Conservation (phyloP, 2,797 vertebrate species). For the Hemibagrus guttatus region DNA sequence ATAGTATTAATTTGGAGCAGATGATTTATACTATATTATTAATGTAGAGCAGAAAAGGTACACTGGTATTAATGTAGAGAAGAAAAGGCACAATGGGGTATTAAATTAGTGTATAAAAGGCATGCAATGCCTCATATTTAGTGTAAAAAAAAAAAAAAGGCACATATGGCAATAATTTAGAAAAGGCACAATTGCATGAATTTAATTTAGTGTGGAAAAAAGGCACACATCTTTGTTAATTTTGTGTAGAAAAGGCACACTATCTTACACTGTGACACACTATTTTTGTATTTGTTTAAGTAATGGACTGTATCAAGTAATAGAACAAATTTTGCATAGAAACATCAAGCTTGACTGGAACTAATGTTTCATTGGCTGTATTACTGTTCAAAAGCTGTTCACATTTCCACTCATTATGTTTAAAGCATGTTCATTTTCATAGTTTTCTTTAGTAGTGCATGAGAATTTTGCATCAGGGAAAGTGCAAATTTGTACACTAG, state of each 20-base stretch:
- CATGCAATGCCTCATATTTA: not conserved
- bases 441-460: not conserved
- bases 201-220: not conserved
- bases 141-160: not conserved
- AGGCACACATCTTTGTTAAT: no score
- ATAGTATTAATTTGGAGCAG: not conserved
- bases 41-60: not conserved
- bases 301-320: not conserved
- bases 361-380: not conserved
- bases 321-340: not conserved
- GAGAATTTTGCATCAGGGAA: not conserved
- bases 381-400: not conserved
- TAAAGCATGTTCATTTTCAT: not conserved
- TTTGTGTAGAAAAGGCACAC: not conserved
- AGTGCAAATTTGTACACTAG: not conserved
- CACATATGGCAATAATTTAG: not conserved
- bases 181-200: not conserved
- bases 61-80: not conserved
- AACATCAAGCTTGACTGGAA: not conserved
- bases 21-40: not conserved
- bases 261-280: not conserved
- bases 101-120: not conserved
- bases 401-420: not conserved
- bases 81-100: not conserved
- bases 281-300: not conserved